Base-by-base conservation (phyloP, 2,113 vertebrate species). In the Notiomystis cincta region DNA sequence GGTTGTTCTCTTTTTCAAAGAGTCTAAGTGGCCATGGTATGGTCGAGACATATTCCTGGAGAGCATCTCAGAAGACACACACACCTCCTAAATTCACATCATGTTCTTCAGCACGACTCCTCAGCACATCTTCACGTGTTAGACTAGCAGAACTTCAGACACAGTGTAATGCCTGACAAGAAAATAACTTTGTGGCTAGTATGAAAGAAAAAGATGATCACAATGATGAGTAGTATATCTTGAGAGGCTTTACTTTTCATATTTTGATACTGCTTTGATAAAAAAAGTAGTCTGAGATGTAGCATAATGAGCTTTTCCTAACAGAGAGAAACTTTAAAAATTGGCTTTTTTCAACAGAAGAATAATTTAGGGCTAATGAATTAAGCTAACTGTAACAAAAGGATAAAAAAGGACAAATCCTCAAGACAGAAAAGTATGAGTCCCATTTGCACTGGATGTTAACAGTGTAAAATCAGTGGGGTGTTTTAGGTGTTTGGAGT, bases 41-140 rank as follows among this genome's bases (percentile, higher is more conserved):
- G 69, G 48, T 10, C 77, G 56, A 62, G 24, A 35, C n/a, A 15
- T 45, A 33, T 62, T 78, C 35, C 72, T 89, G 56, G 20, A 8
- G 30, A 53, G 18, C 60, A 28, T 64, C 44, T 89, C 86, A 78
- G 51, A 19, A 51, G 27, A n/a, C 11, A 24, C 24, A 47, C 6
- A 19, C 0, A 0, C 51, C 82, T 70, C 21, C 73, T 25, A 33
- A 70, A 58, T 45, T 70, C 47, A 2, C 35, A 35, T 21, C 4
- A 5, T 7, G 35, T 13, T 73, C 38, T 44, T 12, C 64, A 66
- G 35, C 42, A 28, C 31, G 31, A 50, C 44, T 58, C 88, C 50
- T 38, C 23, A 47, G 22, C n/a, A 16, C 12, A 7, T 47, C 53
- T 87, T n/a, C 10, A 13, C 7, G 10, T 2, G 3, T 35, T 73